Base-by-base conservation (phyloP, 2,888 invertebrate species). In the Lutraria lutraria region DNA sequence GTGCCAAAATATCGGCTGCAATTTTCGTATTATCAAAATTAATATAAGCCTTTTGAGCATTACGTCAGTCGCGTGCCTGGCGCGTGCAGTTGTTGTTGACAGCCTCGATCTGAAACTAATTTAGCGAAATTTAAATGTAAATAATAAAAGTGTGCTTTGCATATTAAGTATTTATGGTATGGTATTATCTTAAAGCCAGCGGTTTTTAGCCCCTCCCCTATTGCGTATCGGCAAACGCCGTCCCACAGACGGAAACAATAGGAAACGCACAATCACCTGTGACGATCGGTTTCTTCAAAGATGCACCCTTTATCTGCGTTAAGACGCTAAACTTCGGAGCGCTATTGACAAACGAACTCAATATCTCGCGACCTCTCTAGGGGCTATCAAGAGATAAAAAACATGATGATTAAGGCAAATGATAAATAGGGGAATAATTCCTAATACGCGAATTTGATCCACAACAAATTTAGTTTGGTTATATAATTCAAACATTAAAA, bases 11-110 rank as follows among this genome's bases (percentile, higher is more conserved):
- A 85, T 86, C 82, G 88, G 83, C 91, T 90, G 91, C 88, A 76
- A 81, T 21, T 56, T 43, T 84, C 83, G 31, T 54, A 43, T 80
- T 81, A 72, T 63, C 79, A 82, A 76, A 76, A 76, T 76, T 76
- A 76, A 84, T 84, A 86, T 86, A 89, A 91, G 81, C 81, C 89
- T 90, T 82, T 89, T 86, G 60, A 88, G 86, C 31, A 76, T 80
- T 86, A 88, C 87, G 80, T 88, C 81, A 86, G 90, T 86, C 93
- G 91, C 91, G 92, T 92, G 92, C 91, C 91, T 43, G 90, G 89
- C 92, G 93, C 92, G 93, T 93, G 92, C 89, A 83, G 81, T 86
- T 84, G 90, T 90, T 90, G 91, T 91, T 92, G 91, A 91, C 92
- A 91, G 90, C 90, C 90, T 92, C 91, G 86, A 87, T 92, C 89